A percentile compares a stretch with the other conserved stretches of the same genome.
phyloP scores from a whole-genome alignment of 2,797 vertebrate genomes.

The Choloepus didactylus region DNA sequence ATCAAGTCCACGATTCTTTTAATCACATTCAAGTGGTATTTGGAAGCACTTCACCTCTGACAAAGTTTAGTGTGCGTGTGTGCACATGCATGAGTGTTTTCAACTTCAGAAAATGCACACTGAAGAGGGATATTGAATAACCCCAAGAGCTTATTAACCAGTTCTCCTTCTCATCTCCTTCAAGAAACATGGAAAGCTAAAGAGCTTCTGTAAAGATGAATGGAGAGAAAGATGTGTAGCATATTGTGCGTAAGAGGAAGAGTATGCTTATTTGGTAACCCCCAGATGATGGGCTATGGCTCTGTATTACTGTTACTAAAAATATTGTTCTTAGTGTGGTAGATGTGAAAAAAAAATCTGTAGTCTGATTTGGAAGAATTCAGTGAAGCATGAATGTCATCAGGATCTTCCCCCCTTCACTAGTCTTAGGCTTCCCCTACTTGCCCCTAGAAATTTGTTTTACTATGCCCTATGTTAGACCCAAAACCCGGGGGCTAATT shows the following conservation, averaged over 20 bases:
- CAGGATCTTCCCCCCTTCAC: not conserved
- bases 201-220: conserved; percentile 64
- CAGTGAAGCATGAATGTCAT: conserved; percentile 38
- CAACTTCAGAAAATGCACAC: conserved; percentile 71
- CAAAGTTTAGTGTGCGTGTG: conserved; percentile 73
- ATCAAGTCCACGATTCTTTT: conserved; percentile 72
- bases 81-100: conserved; percentile 77
- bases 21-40: conserved; percentile 81
- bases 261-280: conserved; percentile 50
- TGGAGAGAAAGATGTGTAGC: conserved; percentile 73
- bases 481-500: not conserved
- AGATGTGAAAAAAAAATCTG: not conserved
- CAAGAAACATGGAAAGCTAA: conserved; percentile 70
- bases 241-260: conserved; percentile 62
- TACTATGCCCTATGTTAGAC: not conserved
- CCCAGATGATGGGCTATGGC: conserved; percentile 21
- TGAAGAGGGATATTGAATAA: conserved; percentile 79
- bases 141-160: conserved; percentile 73
- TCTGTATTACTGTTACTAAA: conserved; percentile 51
- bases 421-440: not conserved
- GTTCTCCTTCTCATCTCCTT: conserved; percentile 60
- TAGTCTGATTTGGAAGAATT: conserved; percentile 49
- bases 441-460: conserved; percentile 55
- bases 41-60: conserved; percentile 83
- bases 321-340: not conserved